These are phyloP conservation scores for Pharmacophagus antenor DNA, from an alignment of 2,888 invertebrate genomes.

Conservation along the genomic window DNA sequence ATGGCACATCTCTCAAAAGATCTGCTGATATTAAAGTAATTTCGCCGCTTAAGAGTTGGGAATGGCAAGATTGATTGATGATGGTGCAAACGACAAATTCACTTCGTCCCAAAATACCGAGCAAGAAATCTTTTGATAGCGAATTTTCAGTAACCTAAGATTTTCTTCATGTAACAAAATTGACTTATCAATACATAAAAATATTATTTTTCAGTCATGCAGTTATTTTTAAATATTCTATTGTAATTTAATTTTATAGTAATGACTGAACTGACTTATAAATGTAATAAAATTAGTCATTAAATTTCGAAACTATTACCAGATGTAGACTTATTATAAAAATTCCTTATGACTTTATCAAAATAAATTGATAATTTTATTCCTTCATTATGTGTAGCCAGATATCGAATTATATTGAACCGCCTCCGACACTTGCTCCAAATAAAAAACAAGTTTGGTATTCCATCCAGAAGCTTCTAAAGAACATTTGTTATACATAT, in stretches of 20 bases:
- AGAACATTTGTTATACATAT: not conserved
- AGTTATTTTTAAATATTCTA: too few species aligned
- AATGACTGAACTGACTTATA: not conserved
- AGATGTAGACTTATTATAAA: not conserved
- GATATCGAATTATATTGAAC: slow-evolving; percentile 19
- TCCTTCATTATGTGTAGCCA: slow-evolving; percentile 21
- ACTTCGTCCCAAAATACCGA: slow-evolving; percentile 49
- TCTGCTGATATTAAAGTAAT: slow-evolving; percentile 72
- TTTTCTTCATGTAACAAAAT: not conserved
- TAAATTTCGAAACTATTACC: not conserved
- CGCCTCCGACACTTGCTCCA: slow-evolving; percentile 21
- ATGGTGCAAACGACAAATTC: slow-evolving; percentile 63
- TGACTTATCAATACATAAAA: not conserved
- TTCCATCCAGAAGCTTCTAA: slow-evolving; percentile 16
- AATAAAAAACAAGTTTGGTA: slow-evolving; percentile 27
- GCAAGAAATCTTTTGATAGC: slow-evolving; percentile 27
- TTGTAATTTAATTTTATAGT: not conserved
- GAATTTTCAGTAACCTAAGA: slow-evolving; percentile 2
- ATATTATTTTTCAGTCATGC: too few species aligned
- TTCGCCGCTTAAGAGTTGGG: slow-evolving; percentile 63
- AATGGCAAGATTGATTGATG: slow-evolving; percentile 71
- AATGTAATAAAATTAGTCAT: not conserved
- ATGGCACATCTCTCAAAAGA: slow-evolving; percentile 51
- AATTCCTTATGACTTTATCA: not conserved
- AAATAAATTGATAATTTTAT: slow-evolving; percentile 12